Conservation (phyloP, 23 tunicate species). For the Ascidia mentula region DNA sequence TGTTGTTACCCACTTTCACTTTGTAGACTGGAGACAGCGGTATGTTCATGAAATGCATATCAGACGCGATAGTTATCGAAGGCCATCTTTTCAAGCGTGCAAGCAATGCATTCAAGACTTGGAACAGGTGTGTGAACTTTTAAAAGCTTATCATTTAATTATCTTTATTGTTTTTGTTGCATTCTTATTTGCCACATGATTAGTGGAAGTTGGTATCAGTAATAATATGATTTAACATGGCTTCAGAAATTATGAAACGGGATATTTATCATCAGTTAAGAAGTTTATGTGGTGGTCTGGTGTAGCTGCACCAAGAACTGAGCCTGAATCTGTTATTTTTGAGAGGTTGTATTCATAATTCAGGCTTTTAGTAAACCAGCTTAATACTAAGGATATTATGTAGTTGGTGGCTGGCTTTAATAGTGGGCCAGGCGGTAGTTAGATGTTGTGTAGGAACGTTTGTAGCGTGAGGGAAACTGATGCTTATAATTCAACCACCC, state of each 20-base stretch:
- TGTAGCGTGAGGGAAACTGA: too few species aligned
- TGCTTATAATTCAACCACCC: too few species aligned
- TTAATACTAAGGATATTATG: background rate
- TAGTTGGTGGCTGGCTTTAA: background rate
- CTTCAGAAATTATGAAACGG: slow-evolving; percentile 20
- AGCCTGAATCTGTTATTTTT: slow-evolving; percentile 4
- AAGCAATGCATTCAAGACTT: slow-evolving; percentile 91
- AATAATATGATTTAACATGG: too few species aligned
- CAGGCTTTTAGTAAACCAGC: background rate
- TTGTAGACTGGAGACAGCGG: slow-evolving; percentile 80
- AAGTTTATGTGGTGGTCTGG: slow-evolving; percentile 37
- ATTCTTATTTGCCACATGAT: too few species aligned
- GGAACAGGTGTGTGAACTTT: slow-evolving; percentile 74
- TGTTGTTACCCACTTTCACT: too few species aligned
- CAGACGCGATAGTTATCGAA: slow-evolving; percentile 46
- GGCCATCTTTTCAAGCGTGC: slow-evolving; percentile 89
- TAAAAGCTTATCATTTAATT: too few species aligned
- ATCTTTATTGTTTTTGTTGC: too few species aligned
- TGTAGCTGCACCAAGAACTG: background rate
- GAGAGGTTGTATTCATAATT: slow-evolving; percentile 9
- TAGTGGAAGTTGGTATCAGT: too few species aligned
- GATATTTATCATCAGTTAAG: slow-evolving; percentile 5
- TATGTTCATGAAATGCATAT: slow-evolving; percentile 58
- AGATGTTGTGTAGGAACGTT: too few species aligned
- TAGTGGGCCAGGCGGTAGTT: background rate